Evolutionary conservation across 2,797 vertebrate species (phyloP), one percentile per base, ranked within the genome.

Genomic region (Loris lydekkerianus): DNA sequence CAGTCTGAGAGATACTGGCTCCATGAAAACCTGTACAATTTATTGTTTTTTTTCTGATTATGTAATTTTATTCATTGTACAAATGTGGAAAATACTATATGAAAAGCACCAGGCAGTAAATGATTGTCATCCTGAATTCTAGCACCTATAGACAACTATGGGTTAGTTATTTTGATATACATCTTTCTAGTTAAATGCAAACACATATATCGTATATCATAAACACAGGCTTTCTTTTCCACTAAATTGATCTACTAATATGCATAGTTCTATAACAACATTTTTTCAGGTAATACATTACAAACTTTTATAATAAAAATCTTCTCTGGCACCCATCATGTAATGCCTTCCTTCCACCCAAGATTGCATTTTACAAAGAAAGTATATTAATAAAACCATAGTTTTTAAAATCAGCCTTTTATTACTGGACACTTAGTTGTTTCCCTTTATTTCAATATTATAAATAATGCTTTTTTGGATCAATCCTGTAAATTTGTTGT

Each of bases 281-380:
- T 89, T n/a, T 61, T 87, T 86, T 11, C 5, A 21, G 31, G 85
- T 77, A 77, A 77, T 93, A n/a, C n/a, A 34, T n/a, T 60, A 65
- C 10, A 78, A 80, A 40, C 13, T 91, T 82, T 77, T 89, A 27
- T 92, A 72, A 94, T 37, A 56, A 65, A 90, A 90, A 21, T 73
- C 23, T 83, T 60, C 37, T 73, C 92, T 11, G 86, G 29, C 34
- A 72, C 78, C 27, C 34, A 72, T 82, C 27, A 73, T 46, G 43
- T 87, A 76, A 90, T 95, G 34, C 8, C 86, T 93, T 96, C 61
- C 85, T 91, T 5, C 86, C 76, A 11, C 21, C 46, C 20, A 40
- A 86, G 89, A 83, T 93, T 77, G 49, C 31, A 58, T 69, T 89
- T 96, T 89, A 56, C 43, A 82, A 85, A 91, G 14, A 78, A 88